Base-by-base conservation (phyloP, 2,797 vertebrate species). In the Prunella strophiata region DNA sequence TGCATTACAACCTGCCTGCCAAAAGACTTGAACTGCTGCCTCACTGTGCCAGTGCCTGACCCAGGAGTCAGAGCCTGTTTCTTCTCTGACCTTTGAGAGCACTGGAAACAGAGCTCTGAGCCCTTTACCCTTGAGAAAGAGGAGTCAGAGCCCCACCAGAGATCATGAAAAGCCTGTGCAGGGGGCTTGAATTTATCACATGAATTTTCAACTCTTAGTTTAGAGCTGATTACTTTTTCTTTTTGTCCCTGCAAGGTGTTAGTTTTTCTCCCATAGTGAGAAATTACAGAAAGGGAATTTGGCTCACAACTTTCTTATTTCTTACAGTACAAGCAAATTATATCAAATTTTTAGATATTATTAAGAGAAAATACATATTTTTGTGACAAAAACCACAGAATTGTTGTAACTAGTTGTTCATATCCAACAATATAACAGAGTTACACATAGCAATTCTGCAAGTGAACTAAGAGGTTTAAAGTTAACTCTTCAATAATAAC, bases 1-100 rank as follows among this genome's bases (percentile, higher is more conserved):
- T 93, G 73, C 25, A 18, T 82, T 79, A 61, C 79, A 94, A 32
- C 67, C 59, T 88, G 73, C 79, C 63, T 95, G 91, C 88, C 89
- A 86, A 79, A 72, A 84, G 61, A 11, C 63, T 68, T 32, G 34
- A 86, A 45, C 71, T 86, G 63, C 65, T 13, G 7, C 43, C n/a
- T 50, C 54, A 9, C 68, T 66, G 51, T 90, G 83, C 83, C 85
- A 91, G 65, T 5, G 45, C n/a, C 76, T 75, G 67, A 43, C 70
- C 70, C 42, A 51, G 59, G 63, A 88, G 36, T 17, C 62, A 62
- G n/a, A 91, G 54, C 52, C 65, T 72, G 3, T 32, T 88, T 58
- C 48, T 78, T 54, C 34, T 52, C 51, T 84, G 72, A 63, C 22
- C 20, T 85, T 54, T 89, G 74, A 51, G 54, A 61, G 55, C 12